These are phyloP conservation scores for Drosophila monieri DNA, from an alignment of 2,888 invertebrate species.

Conservation along the genomic window DNA sequence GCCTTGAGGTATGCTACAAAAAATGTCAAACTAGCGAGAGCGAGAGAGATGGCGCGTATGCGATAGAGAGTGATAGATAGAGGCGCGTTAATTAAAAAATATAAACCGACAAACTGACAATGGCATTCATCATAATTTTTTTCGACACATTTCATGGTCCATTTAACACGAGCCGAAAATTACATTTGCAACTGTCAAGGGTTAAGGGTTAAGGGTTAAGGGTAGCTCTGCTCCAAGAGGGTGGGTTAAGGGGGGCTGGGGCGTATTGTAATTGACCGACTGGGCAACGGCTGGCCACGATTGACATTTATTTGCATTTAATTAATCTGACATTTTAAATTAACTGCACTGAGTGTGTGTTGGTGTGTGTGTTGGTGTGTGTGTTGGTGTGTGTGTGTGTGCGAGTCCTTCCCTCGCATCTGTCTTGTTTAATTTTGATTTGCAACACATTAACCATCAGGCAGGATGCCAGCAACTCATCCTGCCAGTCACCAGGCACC, in stretches of 20 bases:
- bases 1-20: conserved; percentile 5
- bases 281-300: conserved; percentile 32
- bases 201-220: neutral
- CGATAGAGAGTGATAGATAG: neutral
- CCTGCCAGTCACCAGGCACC: neutral
- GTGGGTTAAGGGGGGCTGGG: neutral
- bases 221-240: neutral
- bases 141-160: conserved; percentile 60
- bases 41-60: neutral
- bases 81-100: conserved; percentile 39
- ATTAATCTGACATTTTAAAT: conserved; percentile 76
- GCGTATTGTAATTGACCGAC: conserved; percentile 36
- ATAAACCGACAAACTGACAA: conserved; percentile 23
- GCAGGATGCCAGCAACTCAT: neutral
- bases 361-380: too few species aligned
- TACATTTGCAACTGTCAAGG: conserved; percentile 41
- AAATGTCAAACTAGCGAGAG: neutral
- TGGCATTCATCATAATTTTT: conserved; percentile 52
- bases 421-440: conserved; percentile 72
- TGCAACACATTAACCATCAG: conserved; percentile 65
- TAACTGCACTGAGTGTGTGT: conserved; percentile 51
- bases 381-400: too few species aligned
- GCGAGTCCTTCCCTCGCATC: conserved; percentile 19
- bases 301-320: conserved; percentile 74
- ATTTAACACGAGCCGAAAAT: conserved; percentile 54